Evolutionary conservation across 2,113 vertebrate species (phyloP), one percentile per base, ranked within the genome.

Genomic region (Silurus asotus): DNA sequence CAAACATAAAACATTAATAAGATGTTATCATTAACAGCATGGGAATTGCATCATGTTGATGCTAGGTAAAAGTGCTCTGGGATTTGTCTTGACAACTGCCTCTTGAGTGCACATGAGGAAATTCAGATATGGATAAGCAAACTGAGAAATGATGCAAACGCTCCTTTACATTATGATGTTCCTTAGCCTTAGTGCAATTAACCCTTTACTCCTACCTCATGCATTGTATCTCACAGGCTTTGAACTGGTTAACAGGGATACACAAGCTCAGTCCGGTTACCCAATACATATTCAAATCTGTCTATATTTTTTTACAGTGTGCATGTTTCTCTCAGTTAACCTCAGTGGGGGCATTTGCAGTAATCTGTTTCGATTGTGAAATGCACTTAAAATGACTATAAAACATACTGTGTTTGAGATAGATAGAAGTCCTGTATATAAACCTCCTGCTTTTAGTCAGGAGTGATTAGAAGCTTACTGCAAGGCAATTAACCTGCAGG

Each of bases 61-160:
- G 55, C 15, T 82, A 69, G 8, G 25, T 51, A 82, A 84, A 64
- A 84, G 81, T 78, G 76, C 80, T 74, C 84, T 81, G 62, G 70
- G 87, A 88, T 61, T 84, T 81, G 65, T 37, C 51, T 59, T 45
- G 23, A 45, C 75, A 77, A 75, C 56, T 65, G 15, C 25, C 28
- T 65, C 80, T 45, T 53, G 45, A 76, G 25, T 5, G 25, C 86
- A 77, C 59, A 37, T 82, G 25, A 67, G 81, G 89, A 79, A 84
- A 82, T 83, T 89, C 78, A 85, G 88, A 88, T 83, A 84, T 56
- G 86, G 86, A 78, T 75, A 86, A 15, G 55, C 69, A 80, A 88
- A 70, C 74, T 74, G 82, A 90, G 87, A 90, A 84, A 82, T 70
- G 80, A 76, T 69, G 83, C 79, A 55, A 87, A 83, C 69, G 49